phyloP scores from a whole-genome alignment of 64 coral and sea anemone species.

The Trachythela sp. region DNA sequence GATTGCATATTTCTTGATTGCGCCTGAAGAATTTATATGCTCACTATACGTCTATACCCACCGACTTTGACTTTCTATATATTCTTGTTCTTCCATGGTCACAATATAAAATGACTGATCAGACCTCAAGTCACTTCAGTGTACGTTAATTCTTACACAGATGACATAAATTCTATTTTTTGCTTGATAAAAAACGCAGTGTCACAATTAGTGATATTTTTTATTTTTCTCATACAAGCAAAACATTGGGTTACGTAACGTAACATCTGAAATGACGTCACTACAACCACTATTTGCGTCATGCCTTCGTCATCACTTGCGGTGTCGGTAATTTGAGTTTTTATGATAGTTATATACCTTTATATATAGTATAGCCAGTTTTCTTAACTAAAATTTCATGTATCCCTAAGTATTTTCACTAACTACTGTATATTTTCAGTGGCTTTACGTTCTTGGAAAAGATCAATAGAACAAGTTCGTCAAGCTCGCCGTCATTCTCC shows the following conservation, averaged over 20 bases:
- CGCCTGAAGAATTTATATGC: too few species aligned
- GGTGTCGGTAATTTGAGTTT: neutral
- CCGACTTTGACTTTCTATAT: neutral
- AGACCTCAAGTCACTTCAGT: neutral
- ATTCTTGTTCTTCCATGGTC: neutral
- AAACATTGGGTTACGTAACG: neutral
- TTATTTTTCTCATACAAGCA: neutral
- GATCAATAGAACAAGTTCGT: too few species aligned
- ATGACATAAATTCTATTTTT: neutral
- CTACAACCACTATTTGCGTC: neutral
- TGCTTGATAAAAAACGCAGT: neutral
- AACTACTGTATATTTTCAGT: neutral
- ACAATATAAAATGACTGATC: neutral
- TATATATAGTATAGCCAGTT: neutral
- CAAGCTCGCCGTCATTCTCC: neutral
- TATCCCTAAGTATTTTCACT: neutral
- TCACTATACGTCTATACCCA: neutral
- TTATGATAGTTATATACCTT: neutral
- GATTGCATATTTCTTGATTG: neutral
- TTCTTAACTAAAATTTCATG: neutral
- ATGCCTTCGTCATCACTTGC: neutral
- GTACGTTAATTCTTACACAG: neutral
- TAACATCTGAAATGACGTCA: neutral
- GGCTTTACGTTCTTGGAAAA: neutral
- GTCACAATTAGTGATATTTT: neutral